Percentiles rank a stretch among this genome's conserved stretches.
Conservation (phyloP, 2,888 invertebrate genomes). For the Caprella mutica region DNA sequence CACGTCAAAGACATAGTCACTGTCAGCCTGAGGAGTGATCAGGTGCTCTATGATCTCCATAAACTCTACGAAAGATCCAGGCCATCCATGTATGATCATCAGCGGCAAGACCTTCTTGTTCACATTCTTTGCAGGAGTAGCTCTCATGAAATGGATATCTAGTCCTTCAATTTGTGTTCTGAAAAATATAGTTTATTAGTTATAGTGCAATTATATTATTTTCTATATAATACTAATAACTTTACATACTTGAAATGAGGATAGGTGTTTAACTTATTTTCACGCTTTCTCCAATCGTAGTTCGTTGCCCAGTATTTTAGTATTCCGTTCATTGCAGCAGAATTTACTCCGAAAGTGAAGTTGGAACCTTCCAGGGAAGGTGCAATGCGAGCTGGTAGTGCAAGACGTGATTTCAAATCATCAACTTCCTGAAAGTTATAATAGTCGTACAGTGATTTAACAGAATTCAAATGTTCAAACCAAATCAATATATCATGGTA, state of each 20-base stretch:
- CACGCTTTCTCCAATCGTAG: conserved; percentile 60
- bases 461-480: no score
- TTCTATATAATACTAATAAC: neutral
- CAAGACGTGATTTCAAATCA: conserved; percentile 15
- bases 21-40: conserved; percentile 45
- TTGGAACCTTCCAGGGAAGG: conserved; percentile 45
- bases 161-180: conserved; percentile 63
- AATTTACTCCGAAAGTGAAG: conserved; percentile 72
- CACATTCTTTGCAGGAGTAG: conserved; percentile 42
- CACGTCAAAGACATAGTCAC: conserved; percentile 38
- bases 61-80: conserved; percentile 68
- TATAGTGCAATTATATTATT: no score
- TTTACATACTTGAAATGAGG: conserved; percentile 50
- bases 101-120: conserved; percentile 45
- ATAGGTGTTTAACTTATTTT: conserved; percentile 58
- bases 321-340: conserved; percentile 53
- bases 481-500: no score
- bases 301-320: conserved; percentile 62
- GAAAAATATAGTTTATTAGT: no score
- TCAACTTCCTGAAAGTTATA: conserved; percentile 14
- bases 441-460: no score
- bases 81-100: conserved; percentile 72
- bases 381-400: conserved; percentile 26
- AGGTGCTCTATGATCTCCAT: conserved; percentile 59
- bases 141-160: conserved; percentile 63